These are phyloP conservation scores for Arctopsyche grandis DNA, from an alignment of 1,140 invertebrate genomes.

Conservation along the genomic window DNA sequence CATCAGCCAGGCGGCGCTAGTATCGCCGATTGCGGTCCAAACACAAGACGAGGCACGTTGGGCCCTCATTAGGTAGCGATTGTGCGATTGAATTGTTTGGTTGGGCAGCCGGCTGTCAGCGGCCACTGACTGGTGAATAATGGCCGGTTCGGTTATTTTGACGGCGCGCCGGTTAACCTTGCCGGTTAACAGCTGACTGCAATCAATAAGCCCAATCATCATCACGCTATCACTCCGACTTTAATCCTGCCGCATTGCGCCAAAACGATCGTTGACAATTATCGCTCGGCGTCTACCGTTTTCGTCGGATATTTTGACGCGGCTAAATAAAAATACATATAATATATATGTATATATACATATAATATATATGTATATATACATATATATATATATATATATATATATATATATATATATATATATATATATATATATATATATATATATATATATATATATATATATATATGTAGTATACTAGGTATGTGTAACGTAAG, in stretches of 20 bases:
- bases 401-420: too few species aligned
- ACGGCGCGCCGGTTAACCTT: slow-evolving; percentile 35
- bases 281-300: too few species aligned
- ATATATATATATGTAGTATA: too few species aligned
- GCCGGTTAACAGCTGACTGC: slow-evolving; percentile 24
- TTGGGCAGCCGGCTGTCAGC: slow-evolving; percentile 18
- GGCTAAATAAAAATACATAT: neutral
- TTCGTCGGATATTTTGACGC: slow-evolving; percentile 6
- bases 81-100: slow-evolving; percentile 35
- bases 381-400: too few species aligned
- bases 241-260: neutral
- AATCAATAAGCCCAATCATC: slow-evolving; percentile 37
- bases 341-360: slow-evolving; percentile 37
- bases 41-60: neutral
- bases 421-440: too few species aligned
- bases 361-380: too few species aligned
- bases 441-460: too few species aligned
- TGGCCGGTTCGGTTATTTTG: slow-evolving; percentile 37
- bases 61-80: neutral
- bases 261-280: slow-evolving; percentile 32
- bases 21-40: neutral
- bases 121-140: slow-evolving; percentile 34
- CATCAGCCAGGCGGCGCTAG: too few species aligned
- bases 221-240: neutral
- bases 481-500: too few species aligned